These are phyloP conservation scores for Betta splendens DNA, from an alignment of 2,797 vertebrate species.

Conservation along the genomic window DNA sequence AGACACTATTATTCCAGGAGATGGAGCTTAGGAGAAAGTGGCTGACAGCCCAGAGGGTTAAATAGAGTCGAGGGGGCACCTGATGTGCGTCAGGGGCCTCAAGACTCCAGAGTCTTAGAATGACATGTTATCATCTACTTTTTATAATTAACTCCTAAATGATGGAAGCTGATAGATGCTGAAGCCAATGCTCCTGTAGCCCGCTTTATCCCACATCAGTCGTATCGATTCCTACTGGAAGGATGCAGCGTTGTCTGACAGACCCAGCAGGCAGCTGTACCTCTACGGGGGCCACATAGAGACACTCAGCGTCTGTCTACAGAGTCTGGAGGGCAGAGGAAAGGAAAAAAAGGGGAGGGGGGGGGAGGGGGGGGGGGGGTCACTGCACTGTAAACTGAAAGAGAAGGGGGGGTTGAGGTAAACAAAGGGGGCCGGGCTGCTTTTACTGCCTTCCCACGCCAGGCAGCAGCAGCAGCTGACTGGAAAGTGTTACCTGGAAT, in stretches of 20 bases:
- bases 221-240: background rate
- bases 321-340: conserved; percentile 49
- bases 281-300: conserved; percentile 25
- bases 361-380: conserved; percentile 5
- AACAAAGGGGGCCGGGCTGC: conserved; percentile 74
- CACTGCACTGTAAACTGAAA: conserved; percentile 69
- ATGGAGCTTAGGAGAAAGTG: no score
- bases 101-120: no score
- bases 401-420: conserved; percentile 56
- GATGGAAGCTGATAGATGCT: no score
- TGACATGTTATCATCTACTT: no score
- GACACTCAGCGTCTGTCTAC: conserved; percentile 40
- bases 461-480: conserved; percentile 73
- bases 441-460: conserved; percentile 84
- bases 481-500: conserved; percentile 81
- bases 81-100: no score
- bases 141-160: no score
- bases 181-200: no score
- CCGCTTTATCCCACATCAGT: no score
- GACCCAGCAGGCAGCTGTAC: background rate
- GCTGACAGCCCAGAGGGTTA: no score
- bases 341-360: no score
- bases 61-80: no score
- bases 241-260: conserved; percentile 10
- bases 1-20: no score